Evolutionary conservation across 1,140 invertebrate genomes (phyloP).

Genomic region (Pygmarrhopalites habei): DNA sequence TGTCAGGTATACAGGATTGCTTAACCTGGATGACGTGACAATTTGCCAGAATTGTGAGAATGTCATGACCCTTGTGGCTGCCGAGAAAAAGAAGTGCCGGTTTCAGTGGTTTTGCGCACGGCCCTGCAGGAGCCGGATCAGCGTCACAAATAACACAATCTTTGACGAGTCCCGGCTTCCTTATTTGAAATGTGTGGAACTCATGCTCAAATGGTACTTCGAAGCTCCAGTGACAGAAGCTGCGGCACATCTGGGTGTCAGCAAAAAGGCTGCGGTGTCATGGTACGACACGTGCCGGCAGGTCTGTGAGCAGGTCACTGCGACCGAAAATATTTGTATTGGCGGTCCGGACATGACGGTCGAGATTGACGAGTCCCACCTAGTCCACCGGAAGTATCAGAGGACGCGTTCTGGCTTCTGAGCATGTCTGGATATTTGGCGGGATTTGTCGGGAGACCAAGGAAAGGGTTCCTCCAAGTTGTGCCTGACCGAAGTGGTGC

Average conservation of each 20-base stretch:
- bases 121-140: neutral
- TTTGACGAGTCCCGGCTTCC: conserved; percentile 13
- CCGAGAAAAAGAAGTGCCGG: too few relatives aligned
- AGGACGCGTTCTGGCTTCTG: conserved; percentile 13
- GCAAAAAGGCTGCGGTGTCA: conserved; percentile 6
- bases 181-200: neutral
- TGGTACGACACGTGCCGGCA: conserved; percentile 18
- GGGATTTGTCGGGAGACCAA: conserved; percentile 25
- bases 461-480: conserved; percentile 13
- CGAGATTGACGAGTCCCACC: conserved; percentile 27
- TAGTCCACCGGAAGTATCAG: conserved; percentile 22
- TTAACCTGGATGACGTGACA: too few relatives aligned
- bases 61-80: too few relatives aligned
- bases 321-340: neutral
- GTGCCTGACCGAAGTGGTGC: conserved; percentile 14
- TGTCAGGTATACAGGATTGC: too few relatives aligned
- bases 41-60: too few relatives aligned
- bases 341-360: conserved; percentile 19
- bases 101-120: too few relatives aligned
- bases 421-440: conserved; percentile 29
- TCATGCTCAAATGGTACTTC: conserved; percentile 24
- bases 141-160: conserved; percentile 3
- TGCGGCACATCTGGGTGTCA: conserved; percentile 12
- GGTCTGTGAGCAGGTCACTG: conserved; percentile 7
- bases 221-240: conserved; percentile 8